A percentile compares a stretch with the other conserved stretches of the same genome.
Evolutionary conservation across 1,140 invertebrate genomes (phyloP).

Genomic region (Hylaeus anthracinus): DNA sequence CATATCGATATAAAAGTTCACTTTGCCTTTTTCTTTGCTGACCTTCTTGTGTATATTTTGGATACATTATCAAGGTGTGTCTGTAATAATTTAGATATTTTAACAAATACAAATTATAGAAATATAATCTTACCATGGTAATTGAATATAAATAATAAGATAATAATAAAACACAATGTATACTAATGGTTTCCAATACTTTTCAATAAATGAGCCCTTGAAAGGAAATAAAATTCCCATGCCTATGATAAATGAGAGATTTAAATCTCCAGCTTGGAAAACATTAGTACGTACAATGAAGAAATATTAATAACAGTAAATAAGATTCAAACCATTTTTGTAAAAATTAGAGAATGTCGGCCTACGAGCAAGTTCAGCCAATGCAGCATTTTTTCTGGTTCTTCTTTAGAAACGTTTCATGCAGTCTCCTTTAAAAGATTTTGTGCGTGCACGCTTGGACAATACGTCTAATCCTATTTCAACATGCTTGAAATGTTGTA

Average conservation of each 20-base stretch:
- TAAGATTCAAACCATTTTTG: constrained; percentile 34
- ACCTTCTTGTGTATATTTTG: constrained; percentile 15
- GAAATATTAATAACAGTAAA: constrained; percentile 21
- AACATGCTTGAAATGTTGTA: constrained; percentile 41
- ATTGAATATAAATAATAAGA: constrained; percentile 3
- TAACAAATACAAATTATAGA: not conserved
- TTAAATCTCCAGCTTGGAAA: no score
- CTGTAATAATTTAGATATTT: constrained; percentile 26
- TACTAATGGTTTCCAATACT: not conserved
- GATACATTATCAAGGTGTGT: constrained; percentile 31
- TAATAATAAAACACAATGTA: constrained; percentile 8
- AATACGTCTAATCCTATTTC: constrained; percentile 35
- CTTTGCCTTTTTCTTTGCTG: constrained; percentile 33
- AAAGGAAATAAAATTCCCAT: no score
- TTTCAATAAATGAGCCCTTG: no score
- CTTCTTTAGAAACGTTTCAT: constrained; percentile 37
- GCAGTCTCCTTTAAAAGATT: constrained; percentile 22
- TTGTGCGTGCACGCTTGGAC: constrained; percentile 23
- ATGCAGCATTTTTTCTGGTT: constrained; percentile 24
- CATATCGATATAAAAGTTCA: constrained; percentile 69
- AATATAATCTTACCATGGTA: not conserved
- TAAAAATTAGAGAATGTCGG: constrained; percentile 23
- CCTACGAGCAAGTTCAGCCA: constrained; percentile 30
- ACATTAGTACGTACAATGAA: no score
- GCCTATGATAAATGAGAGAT: no score